Evolutionary conservation across 2,888 invertebrate species (phyloP).

Genomic region (Latrodectus hesperus): DNA sequence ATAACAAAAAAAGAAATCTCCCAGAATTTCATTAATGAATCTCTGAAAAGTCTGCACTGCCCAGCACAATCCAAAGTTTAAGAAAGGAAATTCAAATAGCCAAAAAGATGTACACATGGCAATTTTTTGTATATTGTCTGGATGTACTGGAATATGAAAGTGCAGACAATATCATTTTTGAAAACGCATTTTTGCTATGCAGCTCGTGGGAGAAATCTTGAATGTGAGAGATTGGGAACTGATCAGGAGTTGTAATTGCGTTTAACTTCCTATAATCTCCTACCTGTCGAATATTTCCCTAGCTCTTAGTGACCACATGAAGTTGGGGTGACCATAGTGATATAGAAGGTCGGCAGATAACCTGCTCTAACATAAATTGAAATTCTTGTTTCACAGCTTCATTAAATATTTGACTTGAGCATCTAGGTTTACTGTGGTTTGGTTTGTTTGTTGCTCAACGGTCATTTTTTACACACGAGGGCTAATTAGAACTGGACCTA

Average conservation of each 20-base stretch:
- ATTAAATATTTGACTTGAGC: not conserved
- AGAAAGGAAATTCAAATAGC: too few species aligned
- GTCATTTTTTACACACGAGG: too few species aligned
- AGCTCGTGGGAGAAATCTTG: conserved; percentile 1
- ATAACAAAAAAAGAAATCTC: conserved; percentile 72
- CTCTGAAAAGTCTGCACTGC: conserved; percentile 75
- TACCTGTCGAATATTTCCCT: not conserved
- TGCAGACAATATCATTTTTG: conserved; percentile 71
- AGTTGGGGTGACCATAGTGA: not conserved
- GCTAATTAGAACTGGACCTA: too few species aligned
- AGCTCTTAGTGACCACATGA: conserved; percentile 6
- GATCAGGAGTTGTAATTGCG: not conserved
- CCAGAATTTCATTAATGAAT: conserved; percentile 73
- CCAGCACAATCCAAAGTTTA: conserved; percentile 73
- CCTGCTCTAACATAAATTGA: not conserved
- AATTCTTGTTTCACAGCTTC: not conserved
- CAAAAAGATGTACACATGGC: conserved; percentile 73
- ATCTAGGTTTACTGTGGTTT: not conserved
- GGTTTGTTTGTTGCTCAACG: too few species aligned
- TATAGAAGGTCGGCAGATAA: not conserved
- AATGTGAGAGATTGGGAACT: conserved; percentile 1
- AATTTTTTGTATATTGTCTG: conserved; percentile 74
- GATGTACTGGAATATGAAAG: conserved; percentile 71
- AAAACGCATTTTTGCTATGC: not conserved
- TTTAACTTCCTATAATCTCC: conserved; percentile 7